Evolutionary conservation across 2,888 invertebrate species (phyloP), one percentile per base, ranked within the genome.

Genomic region (Erannis defoliaria): DNA sequence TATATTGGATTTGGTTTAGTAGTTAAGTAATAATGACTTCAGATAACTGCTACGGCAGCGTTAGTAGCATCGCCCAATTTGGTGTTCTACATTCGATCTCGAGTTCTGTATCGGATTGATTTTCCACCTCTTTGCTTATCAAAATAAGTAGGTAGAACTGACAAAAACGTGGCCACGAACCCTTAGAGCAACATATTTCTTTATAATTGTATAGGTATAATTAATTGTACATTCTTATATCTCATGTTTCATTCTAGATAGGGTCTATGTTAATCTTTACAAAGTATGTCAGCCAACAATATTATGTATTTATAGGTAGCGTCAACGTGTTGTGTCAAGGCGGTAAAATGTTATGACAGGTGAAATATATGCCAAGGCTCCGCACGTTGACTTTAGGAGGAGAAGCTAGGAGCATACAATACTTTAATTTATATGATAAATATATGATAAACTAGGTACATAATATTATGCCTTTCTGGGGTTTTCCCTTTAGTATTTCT

Each of bases 351-450:
- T 60, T 63, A 66, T 63, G 62, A 61, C 64, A 67, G 69, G 68
- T 66, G 68, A 67, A 66, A 76, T 75, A 65, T 78, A 68, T 77
- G 79, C 68, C 80, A 80, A 80, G 80, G 80, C 57, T 69, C 72
- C 70, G 53, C 45, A 58, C 57, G 60, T 26, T 23, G 54, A 33
- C 45, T 45, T 53, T 14, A 43, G 43, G 68, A 58, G 60, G 57
- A 16, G 60, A 38, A 61, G 42, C 26, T 29, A 9, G 55, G 55
- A 60, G 57, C 48, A 57, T 33, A 40, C 29, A 31, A 33, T 21
- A 42, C 37, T 51, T 40, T 51, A 48, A 56, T 62, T 62, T 56
- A 51, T 43, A 43, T 53, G 38, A 50, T 29, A 50, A 37, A 37
- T 49, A n/a, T 61, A 55, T 48, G 42, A 55, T 8, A 6, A 26